Percentiles rank a stretch among this genome's conserved stretches.
Evolutionary conservation across 1,140 invertebrate genomes (phyloP).

Genomic region (Scaptomyza pallida): DNA sequence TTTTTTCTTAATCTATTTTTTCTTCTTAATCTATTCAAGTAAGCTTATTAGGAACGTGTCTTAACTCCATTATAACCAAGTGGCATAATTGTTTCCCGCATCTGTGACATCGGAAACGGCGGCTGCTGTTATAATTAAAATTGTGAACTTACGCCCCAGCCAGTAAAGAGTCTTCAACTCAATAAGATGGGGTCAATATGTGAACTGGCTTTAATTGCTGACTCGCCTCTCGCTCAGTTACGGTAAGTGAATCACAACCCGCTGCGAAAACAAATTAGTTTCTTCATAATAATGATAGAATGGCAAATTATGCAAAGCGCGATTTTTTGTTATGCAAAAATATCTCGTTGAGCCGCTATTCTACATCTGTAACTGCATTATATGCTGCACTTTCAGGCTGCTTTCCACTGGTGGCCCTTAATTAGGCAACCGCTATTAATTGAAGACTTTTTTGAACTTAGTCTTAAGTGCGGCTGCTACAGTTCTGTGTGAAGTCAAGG

Average conservation of each 20-base stretch:
- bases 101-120: conserved; percentile 74
- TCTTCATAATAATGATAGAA: conserved; percentile 14
- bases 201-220: conserved; percentile 72
- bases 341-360: conserved; percentile 18
- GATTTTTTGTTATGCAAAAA: conserved; percentile 68
- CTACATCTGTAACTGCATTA: conserved; percentile 25
- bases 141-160: conserved; percentile 72
- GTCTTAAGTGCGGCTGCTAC: not conserved
- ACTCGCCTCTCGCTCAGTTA: conserved; percentile 22
- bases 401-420: conserved; percentile 9
- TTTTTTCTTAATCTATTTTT: too few species aligned
- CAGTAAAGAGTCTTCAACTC: conserved; percentile 44
- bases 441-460: conserved; percentile 31
- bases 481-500: conserved; percentile 19
- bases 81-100: conserved; percentile 76
- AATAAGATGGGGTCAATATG: conserved; percentile 71
- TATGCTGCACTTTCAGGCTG: not conserved
- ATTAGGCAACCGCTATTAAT: conserved; percentile 31
- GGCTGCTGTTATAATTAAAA: conserved; percentile 65
- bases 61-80: conserved; percentile 53
- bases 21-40: conserved; percentile 10
- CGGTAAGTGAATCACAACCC: conserved; percentile 40
- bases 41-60: conserved; percentile 48
- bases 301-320: conserved; percentile 66
- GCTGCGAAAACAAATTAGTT: conserved; percentile 39